Base-by-base conservation (phyloP, 2,797 vertebrate species). In the Leuciscus waleckii region DNA sequence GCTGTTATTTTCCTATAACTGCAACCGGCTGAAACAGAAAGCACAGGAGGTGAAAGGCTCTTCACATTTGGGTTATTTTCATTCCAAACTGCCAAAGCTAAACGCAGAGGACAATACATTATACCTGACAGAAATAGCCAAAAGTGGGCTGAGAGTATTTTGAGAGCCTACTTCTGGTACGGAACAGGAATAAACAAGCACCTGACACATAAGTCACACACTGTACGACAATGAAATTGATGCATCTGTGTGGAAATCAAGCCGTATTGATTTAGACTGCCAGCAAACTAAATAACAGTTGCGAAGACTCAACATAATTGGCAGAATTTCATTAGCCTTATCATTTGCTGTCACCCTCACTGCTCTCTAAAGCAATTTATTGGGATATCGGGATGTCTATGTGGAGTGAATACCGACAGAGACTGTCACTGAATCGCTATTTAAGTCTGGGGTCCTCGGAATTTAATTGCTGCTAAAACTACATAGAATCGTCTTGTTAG, bases 41-140 rank as follows among this genome's bases (percentile, higher is more conserved):
- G 56, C 41, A 39, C 54, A 51, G 1, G 68, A 85, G 70, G 49
- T 43, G 51, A 78, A 89, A 61, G 32, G 17, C 71, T 32, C 29
- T 87, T 68, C 81, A 63, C 39, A 73, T 85, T 56, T 54, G 54
- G 41, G 67, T 79, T 77, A 85, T 89, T 84, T 87, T 89, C 81
- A 82, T 63, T 61, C 23, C 73, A 26, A 63, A 85, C 77, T 75
- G 37, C n/a, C 16, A 61, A 79, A 84, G 70, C 67, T 65, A 65
- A 65, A 71, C 23, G 46, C n/a, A 51, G 58, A 65, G 32, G 65
- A 75, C 61, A 58, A 87, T 65, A 70, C 37, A 84, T 84, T 74
- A 69, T 63, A 51, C 32, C 83, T 83, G 80, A 79, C 79, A 76
- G 61, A 86, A 88, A 77, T 83, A 85, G 79, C 43, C 29, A 63